Conservation (phyloP, 2,888 invertebrate genomes). For the Tuta absoluta region DNA sequence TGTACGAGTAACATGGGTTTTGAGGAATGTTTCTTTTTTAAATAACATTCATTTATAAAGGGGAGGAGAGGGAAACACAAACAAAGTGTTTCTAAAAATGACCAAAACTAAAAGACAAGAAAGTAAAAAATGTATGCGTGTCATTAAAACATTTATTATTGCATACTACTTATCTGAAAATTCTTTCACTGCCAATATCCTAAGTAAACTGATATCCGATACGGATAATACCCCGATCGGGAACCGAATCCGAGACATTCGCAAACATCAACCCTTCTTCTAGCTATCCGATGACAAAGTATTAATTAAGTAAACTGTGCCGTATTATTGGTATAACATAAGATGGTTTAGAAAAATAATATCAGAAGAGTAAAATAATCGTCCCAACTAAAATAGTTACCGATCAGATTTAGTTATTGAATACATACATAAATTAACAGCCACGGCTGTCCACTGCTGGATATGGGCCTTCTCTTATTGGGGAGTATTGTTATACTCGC, state of each 20-base stretch:
- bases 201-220: constrained; percentile 50
- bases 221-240: constrained; percentile 41
- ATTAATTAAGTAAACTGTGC: constrained; percentile 57
- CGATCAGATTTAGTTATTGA: too few relatives aligned
- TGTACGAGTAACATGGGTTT: too few relatives aligned
- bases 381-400: too few relatives aligned
- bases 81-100: too few relatives aligned
- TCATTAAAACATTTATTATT: too few relatives aligned
- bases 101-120: neutral
- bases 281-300: constrained; percentile 58
- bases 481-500: too few relatives aligned
- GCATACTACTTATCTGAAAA: neutral
- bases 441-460: too few relatives aligned
- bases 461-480: too few relatives aligned
- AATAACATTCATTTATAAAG: neutral
- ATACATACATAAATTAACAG: too few relatives aligned
- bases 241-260: constrained; percentile 54
- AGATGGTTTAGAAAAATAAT: neutral
- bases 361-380: too few relatives aligned
- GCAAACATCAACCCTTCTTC: constrained; percentile 63
- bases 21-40: neutral
- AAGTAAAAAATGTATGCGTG: too few relatives aligned
- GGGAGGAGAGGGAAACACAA: neutral
- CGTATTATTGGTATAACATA: constrained; percentile 16
- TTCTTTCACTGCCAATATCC: constrained; percentile 39